Evolutionary conservation across 2,888 invertebrate genomes (phyloP).

Genomic region (Melanchra persicariae): DNA sequence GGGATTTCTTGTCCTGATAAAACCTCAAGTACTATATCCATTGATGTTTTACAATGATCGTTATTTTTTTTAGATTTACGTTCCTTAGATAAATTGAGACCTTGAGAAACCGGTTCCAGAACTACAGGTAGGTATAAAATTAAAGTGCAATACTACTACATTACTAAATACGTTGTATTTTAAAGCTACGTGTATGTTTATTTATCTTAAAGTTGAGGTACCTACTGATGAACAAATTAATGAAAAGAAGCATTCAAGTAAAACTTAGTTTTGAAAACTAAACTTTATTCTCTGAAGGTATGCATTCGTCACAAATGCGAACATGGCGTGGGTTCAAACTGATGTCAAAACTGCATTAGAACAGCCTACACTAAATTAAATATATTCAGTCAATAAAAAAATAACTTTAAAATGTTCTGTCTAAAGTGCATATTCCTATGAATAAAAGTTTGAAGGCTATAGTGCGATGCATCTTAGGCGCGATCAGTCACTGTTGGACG

Average conservation of each 20-base stretch:
- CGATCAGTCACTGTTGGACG: slow-evolving; percentile 79
- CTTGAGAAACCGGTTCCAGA: slow-evolving; percentile 42
- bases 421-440: slow-evolving; percentile 74
- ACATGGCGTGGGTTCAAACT: slow-evolving; percentile 61
- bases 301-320: slow-evolving; percentile 37
- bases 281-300: not conserved
- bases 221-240: not conserved
- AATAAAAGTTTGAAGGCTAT: slow-evolving; percentile 68
- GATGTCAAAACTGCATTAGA: slow-evolving; percentile 68
- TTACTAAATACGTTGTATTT: slow-evolving; percentile 6
- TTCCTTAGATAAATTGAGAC: not conserved
- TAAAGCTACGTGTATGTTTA: not conserved
- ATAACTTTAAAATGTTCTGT: slow-evolving; percentile 53
- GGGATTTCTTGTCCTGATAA: slow-evolving; percentile 7
- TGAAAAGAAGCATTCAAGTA: not conserved
- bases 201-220: too few species aligned
- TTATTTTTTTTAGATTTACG: slow-evolving; percentile 1
- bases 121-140: slow-evolving; percentile 1
- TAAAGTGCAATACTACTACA: slow-evolving; percentile 1
- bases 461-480: slow-evolving; percentile 72
- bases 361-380: slow-evolving; percentile 57
- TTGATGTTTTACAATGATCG: slow-evolving; percentile 5
- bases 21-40: slow-evolving; percentile 7
- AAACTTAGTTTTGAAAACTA: not conserved
- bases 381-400: slow-evolving; percentile 22